Base-by-base conservation (phyloP, 2,797 vertebrate genomes). In the Epinephelus coioides region DNA sequence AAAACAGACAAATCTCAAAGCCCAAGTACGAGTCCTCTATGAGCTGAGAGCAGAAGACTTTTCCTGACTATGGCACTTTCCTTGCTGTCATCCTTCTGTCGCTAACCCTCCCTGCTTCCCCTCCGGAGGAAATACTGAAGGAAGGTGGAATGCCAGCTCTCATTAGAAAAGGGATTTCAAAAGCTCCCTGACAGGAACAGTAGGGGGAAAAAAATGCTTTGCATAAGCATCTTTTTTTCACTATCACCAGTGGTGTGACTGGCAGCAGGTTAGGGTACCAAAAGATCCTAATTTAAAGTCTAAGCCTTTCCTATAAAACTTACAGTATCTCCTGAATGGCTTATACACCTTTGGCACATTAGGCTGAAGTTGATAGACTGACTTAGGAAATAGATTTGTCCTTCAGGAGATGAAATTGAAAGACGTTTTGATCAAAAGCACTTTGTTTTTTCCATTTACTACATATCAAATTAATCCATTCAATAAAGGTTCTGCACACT, bases 91-190 rank as follows among this genome's bases (percentile, higher is more conserved):
- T 84, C 79, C 49, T n/a, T 43, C 66, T 72, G 59, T 78, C 38
- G 0, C 65, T 40, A 73, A 68, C 78, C 76, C 73, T 72, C 74
- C 49, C 25, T 34, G 61, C 63, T 71, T 72, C 66, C 74, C 80
- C 85, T 84, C 75, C 47, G 14, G 83, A 85, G 73, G 70, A 89
- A 84, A 84, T 46, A 79, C 82, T 83, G 86, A 86, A 67, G 55
- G 79, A 87, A 90, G 90, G 86, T 90, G 82, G 82, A 83, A 88
- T 78, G 92, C 79, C 90, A 89, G 83, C 76, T 88, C 87, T 89
- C 86, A 84, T 90, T 88, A 90, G 86, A 88, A 83, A 88, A 69
- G 38, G 80, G 79, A 90, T 85, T 92, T 94, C 71, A 86, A 88
- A 91, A 85, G 78, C 82, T 68, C 69, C 64, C 79, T 86, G 88